Percentiles rank a stretch among this genome's conserved stretches.
These are phyloP conservation scores for Melanostoma scalare DNA, from an alignment of 2,888 invertebrate species.

Conservation along the genomic window DNA sequence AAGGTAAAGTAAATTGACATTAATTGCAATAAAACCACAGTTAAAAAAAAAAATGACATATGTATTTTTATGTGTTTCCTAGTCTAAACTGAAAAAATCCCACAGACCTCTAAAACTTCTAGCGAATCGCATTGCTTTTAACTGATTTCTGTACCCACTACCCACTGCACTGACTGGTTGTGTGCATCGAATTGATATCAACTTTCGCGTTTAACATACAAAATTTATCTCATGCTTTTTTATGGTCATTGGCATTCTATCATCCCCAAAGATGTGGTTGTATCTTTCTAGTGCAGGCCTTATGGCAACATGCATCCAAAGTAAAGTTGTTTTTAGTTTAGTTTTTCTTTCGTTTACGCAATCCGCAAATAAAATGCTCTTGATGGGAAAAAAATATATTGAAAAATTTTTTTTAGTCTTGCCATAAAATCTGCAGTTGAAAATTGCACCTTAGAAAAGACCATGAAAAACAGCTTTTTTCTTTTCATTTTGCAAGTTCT, in stretches of 20 bases:
- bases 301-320: slow-evolving; percentile 14
- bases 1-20: slow-evolving; percentile 22
- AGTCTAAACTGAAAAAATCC: not conserved
- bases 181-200: no score
- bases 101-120: slow-evolving; percentile 4
- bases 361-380: slow-evolving; percentile 48
- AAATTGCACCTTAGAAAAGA: not conserved
- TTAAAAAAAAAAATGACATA: not conserved
- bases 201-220: not conserved
- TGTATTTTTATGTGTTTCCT: no score
- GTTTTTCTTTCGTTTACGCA: slow-evolving; percentile 28
- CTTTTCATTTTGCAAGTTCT: not conserved
- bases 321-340: slow-evolving; percentile 40
- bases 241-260: not conserved
- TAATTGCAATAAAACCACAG: slow-evolving; percentile 5
- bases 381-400: slow-evolving; percentile 16
- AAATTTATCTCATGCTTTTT: not conserved
- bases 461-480: slow-evolving; percentile 1
- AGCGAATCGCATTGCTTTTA: not conserved
- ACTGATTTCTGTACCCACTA: not conserved
- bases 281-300: slow-evolving; percentile 18
- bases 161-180: not conserved
- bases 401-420: slow-evolving; percentile 1
- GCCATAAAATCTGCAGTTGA: slow-evolving; percentile 9
- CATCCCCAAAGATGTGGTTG: not conserved